Conservation (phyloP, 64 coral and sea anemone genomes). For the Stichodactyla mertensii region DNA sequence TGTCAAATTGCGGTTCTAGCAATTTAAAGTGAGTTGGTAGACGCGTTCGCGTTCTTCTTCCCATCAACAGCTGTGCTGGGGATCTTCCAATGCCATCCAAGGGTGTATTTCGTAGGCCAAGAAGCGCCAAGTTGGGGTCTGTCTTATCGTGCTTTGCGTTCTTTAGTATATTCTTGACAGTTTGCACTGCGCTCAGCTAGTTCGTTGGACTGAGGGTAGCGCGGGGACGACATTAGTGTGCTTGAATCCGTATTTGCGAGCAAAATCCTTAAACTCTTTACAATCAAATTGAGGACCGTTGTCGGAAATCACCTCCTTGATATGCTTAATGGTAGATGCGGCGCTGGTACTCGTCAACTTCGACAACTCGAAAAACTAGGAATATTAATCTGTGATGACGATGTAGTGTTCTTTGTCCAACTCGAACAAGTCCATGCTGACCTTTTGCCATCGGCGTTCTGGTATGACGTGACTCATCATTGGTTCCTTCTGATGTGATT, state of each 20-base stretch:
- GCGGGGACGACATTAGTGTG: slow-evolving; percentile 5
- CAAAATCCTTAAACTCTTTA: not conserved
- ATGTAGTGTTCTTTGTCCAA: too few species aligned
- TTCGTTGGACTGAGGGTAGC: slow-evolving; percentile 3
- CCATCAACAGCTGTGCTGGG: slow-evolving; percentile 6
- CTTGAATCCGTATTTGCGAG: not conserved
- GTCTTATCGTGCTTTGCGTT: not conserved
- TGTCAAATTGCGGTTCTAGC: not conserved
- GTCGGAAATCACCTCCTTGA: not conserved
- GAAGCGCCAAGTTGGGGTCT: not conserved
- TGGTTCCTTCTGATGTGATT: slow-evolving; percentile 21
- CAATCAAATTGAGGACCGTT: slow-evolving; percentile 1
- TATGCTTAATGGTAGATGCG: too few species aligned
- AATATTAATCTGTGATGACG: too few species aligned
- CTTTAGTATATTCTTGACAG: not conserved
- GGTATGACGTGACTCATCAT: not conserved
- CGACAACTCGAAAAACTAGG: too few species aligned
- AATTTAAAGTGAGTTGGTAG: slow-evolving; percentile 6
- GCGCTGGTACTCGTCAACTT: too few species aligned
- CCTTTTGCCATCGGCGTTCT: not conserved
- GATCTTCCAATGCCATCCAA: slow-evolving; percentile 4
- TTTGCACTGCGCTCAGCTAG: not conserved
- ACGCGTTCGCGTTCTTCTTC: slow-evolving; percentile 14
- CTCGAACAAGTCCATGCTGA: too few species aligned
- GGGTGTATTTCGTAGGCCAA: slow-evolving; percentile 13